Percentiles rank a stretch among this genome's conserved stretches.
Evolutionary conservation across 2,113 vertebrate species (phyloP).

Genomic region (Coregonus clupeaformis): DNA sequence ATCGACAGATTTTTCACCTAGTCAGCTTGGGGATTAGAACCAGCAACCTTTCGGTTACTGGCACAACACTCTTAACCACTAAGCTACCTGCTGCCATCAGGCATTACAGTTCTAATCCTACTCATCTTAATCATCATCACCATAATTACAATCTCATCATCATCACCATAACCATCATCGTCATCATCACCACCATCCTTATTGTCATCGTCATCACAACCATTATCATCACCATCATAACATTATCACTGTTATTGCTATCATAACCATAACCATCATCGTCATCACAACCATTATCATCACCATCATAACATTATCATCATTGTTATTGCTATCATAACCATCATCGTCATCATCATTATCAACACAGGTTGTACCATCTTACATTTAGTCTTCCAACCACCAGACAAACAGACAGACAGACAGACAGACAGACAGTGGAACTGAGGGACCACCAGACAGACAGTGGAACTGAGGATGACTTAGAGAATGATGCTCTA

Average conservation of each 20-base stretch:
- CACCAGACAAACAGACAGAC: no score
- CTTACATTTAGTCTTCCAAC: no score
- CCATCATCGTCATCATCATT: neutral
- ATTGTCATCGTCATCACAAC: neutral
- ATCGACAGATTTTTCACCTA: no score
- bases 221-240: neutral
- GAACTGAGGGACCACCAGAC: no score
- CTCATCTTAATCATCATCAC: neutral
- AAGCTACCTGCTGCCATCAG: no score
- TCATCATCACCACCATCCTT: neutral
- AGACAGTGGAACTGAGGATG: no score
- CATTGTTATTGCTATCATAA: neutral
- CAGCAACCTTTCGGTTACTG: no score
- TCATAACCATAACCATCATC: neutral
- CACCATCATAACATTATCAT: neutral
- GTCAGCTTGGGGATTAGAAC: no score
- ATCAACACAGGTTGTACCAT: neutral
- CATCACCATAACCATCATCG: neutral
- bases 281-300: neutral
- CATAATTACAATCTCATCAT: neutral
- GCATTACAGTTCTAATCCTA: no score
- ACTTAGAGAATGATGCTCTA: no score
- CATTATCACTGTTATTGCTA: neutral
- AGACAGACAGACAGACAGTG: no score
- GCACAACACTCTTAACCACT: no score